Evolutionary conservation across 2,113 vertebrate genomes (phyloP).

Genomic region (Perca fluviatilis): DNA sequence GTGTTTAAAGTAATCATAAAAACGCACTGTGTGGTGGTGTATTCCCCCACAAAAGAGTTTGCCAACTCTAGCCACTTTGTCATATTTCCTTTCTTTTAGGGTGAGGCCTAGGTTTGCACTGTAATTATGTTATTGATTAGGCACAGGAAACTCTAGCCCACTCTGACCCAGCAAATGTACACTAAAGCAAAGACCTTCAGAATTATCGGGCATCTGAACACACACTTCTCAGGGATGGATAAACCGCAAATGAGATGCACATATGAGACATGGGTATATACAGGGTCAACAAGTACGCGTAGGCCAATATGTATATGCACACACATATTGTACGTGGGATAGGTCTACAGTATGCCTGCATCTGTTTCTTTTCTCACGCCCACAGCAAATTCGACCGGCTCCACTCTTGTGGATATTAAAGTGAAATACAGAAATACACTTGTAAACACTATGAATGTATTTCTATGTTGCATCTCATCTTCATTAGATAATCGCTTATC

Average conservation of each 20-base stretch:
- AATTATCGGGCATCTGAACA: background rate
- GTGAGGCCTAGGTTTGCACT: conserved; percentile 1
- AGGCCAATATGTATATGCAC: background rate
- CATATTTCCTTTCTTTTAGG: background rate
- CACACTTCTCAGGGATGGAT: background rate
- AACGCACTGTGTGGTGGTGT: background rate
- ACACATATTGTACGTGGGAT: background rate
- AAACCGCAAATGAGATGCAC: background rate
- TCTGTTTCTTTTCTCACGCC: background rate
- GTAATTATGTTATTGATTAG: conserved; percentile 20
- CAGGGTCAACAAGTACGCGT: background rate
- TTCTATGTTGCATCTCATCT: background rate
- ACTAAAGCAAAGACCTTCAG: background rate
- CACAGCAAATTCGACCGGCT: background rate
- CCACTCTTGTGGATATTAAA: background rate
- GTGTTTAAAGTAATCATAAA: background rate
- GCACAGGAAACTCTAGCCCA: background rate
- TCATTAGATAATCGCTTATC: background rate
- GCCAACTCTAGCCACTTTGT: background rate
- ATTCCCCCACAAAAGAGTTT: background rate
- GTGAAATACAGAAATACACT: background rate
- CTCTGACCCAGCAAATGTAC: background rate
- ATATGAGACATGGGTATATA: background rate
- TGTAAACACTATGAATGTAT: background rate
- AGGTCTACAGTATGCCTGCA: background rate